Base-by-base conservation (phyloP, 2,888 invertebrate species). In the Druceiella hillmani region DNA sequence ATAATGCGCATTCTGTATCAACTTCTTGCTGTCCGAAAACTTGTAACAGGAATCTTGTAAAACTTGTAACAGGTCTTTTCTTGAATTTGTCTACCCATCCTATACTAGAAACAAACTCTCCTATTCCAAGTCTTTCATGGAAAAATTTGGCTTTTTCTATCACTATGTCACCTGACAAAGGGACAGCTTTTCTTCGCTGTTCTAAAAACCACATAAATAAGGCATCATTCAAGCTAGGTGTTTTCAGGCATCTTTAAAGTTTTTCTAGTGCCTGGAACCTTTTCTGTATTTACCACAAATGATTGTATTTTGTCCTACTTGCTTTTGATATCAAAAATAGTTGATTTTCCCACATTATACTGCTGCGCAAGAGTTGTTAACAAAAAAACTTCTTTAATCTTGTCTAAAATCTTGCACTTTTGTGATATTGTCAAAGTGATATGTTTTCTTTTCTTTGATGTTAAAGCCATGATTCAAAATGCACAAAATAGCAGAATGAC, bases 321-420 rank as follows among this genome's bases (percentile, higher is more conserved):
- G 17, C 22, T 17, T 32, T 32, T 32, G 32, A 32, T 32, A 32
- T 32, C 32, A 20, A 22, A 11, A 32, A 32, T 32, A 20, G 32
- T 32, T 11, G 32, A 17, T 32, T 32, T 32, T 32, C 32, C 32
- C 17, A 32, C 32, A 12, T 32, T 32, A 32, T 32, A n/a, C 32
- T 32, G 32, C 32, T 32, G 32, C 22, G 32, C 32, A 22, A 32
- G 32, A 32, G 22, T n/a, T n/a, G n/a, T n/a, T n/a, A n/a, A n/a
- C n/a, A n/a, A n/a, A n/a, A n/a, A n/a, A n/a, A n/a, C n/a, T 32
- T 32, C 32, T 17, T 32, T 32, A 32, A 32, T 32, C 32, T 32
- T 32, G 17, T 32, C 32, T 22, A 17, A 32, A 32, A 32, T 32
- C 32, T 17, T 22, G 32, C 32, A 32, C 32, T 32, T 32, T 32